Base-by-base conservation (phyloP, 1,140 invertebrate species). In the Agrilus planipennis region DNA sequence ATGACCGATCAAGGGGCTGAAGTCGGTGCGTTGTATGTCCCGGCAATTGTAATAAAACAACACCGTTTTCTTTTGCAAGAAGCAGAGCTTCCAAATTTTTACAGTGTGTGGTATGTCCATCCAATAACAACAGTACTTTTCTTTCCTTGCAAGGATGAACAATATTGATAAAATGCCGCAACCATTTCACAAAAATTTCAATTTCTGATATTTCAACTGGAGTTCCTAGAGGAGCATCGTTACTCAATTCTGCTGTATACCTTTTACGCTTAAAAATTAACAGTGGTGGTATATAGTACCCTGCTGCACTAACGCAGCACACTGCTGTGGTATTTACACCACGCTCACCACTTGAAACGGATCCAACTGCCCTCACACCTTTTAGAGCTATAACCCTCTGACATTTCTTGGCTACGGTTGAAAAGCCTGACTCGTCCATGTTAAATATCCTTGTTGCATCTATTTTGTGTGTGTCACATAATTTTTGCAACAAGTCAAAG, bases 291-390 rank as follows among this genome's bases (percentile, higher is more conserved):
- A 55, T 28, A 43, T 45, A 55, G 19, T 40, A 14, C 9, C 51
- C 50, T 21, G 42, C 20, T 16, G 34, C 49, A 47, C 41, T 55
- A 22, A 42, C 42, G 38, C 41, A 47, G 39, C 50, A 57, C 35
- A 55, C 52, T 19, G 57, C 42, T 61, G 67, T 67, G 1, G 64
- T 62, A 34, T 62, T 62, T 11, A 55, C 47, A 9, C 63, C 63
- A 22, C 58, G 43, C 53, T 68, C 62, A 27, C 54, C 63, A 45
- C 60, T 65, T n/a, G 57, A 55, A 10, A 60, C 32, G n/a, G 44
- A 27, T 15, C 58, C 61, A 34, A 67, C 51, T 56, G 67, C 62
- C 21, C 57, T 52, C 27, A 54, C 54, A 14, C 54, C 54, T 47
- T 59, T 60, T 4, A 10, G 19, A n/a, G 22, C 30, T 3, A 41